Conservation (phyloP, 2,113 vertebrate species). For the Myotis yumanensis region DNA sequence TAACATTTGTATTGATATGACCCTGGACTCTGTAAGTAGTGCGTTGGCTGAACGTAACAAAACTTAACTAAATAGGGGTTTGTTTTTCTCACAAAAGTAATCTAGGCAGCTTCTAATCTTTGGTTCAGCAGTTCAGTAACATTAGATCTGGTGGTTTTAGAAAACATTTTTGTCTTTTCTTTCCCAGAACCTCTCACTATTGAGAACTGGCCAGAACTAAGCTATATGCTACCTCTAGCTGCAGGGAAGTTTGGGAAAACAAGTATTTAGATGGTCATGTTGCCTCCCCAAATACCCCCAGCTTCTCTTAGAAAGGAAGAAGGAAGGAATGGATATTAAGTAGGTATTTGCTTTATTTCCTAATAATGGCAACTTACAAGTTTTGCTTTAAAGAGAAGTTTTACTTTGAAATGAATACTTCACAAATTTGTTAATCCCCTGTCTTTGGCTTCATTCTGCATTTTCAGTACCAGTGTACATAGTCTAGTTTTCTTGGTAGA, state of each 20-base stretch:
- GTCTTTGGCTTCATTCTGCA: not conserved
- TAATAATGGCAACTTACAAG: not conserved
- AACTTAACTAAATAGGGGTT: not conserved
- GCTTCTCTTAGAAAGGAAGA: not conserved
- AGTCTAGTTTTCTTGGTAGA: not conserved
- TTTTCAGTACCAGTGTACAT: not conserved
- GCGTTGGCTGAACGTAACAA: not conserved
- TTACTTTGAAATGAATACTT: not conserved
- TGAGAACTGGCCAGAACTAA: not conserved
- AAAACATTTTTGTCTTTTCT: not conserved
- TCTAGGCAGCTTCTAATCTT: not conserved
- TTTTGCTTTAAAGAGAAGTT: not conserved
- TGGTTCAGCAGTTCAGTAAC: not conserved
- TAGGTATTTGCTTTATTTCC: not conserved
- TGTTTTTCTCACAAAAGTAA: slow-evolving; percentile 18
- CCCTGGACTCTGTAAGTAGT: not conserved
- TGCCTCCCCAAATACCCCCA: not conserved
- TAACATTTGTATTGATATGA: not conserved
- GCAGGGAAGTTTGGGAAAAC: not conserved
- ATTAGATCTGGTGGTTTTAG: not conserved
- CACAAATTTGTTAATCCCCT: not conserved
- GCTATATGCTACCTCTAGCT: not conserved
- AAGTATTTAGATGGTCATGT: not conserved
- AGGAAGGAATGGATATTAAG: not conserved
- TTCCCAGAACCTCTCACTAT: not conserved